Base-by-base conservation (phyloP, 1,140 invertebrate species). In the Drosophila parabipectinata region DNA sequence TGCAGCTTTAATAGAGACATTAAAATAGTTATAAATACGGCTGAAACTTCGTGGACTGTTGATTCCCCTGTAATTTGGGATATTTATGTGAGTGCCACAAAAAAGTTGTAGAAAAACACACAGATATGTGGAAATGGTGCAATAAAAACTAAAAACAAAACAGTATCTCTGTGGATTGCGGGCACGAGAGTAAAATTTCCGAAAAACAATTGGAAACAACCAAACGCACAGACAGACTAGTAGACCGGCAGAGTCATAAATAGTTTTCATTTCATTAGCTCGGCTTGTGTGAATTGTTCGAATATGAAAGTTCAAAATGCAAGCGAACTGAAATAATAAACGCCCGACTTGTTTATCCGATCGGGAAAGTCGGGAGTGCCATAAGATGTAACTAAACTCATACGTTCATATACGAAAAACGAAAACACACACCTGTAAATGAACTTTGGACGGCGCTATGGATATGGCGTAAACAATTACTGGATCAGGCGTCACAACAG, bases 241-340 rank as follows among this genome's bases (percentile, higher is more conserved):
- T 54, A 54, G 47, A 47, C 39, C 28, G 24, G 75, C 50, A 73
- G 77, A 62, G 51, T 66, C 52, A 66, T 85, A 80, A 84, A 80
- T 80, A 80, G 76, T 79, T 80, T 79, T 64, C 67, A 67, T 80
- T 84, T 83, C 64, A 71, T 83, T 79, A 83, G 67, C 47, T 47
- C 26, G 4, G 62, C 51, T 57, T 61, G 18, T 53, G 45, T 71
- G 48, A 71, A 66, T 63, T 48, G 52, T 12, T 14, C 26, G 51
- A 62, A 51, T 58, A 63, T 60, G 56, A 51, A 69, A 77, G 34
- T 28, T 53, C 34, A 57, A 56, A 56, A 56, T 77, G 64, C 58
- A 58, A 39, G 34, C 34, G 32, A 44, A 30, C 32, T 15, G 21
- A 64, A 77, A 62, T 69, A 62, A 77, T 63, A 77, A 77, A 77